These are phyloP conservation scores for Zonotrichia leucophrys DNA, from an alignment of 2,113 vertebrate genomes.

Conservation along the genomic window DNA sequence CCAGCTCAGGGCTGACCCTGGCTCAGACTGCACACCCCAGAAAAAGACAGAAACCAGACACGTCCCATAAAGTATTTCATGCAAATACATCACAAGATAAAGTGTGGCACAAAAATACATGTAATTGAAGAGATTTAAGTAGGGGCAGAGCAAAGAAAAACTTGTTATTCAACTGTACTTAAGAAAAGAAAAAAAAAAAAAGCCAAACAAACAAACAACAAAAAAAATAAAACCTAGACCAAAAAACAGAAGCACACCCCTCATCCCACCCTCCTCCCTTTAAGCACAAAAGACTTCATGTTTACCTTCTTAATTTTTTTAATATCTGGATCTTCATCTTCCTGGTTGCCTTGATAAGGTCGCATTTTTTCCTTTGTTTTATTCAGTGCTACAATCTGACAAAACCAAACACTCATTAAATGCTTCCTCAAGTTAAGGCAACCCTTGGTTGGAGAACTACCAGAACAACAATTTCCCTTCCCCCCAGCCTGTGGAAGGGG, in stretches of 20 bases:
- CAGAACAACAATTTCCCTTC: neutral
- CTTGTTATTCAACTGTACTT: neutral
- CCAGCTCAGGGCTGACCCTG: neutral
- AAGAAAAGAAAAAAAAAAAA: neutral
- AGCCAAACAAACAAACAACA: neutral
- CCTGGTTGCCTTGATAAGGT: constrained; percentile 89
- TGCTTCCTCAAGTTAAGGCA: neutral
- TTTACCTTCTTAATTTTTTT: constrained; percentile 99
- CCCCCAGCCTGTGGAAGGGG: neutral
- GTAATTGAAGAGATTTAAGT: neutral
- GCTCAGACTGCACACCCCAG: neutral
- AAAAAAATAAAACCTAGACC: neutral
- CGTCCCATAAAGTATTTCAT: neutral
- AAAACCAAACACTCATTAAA: constrained; percentile 38
- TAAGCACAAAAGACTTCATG: neutral
- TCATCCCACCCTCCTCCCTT: neutral
- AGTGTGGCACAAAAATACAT: neutral
- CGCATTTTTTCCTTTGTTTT: constrained; percentile 98
- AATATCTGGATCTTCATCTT: constrained; percentile 96
- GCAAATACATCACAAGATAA: neutral
- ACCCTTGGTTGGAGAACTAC: neutral
- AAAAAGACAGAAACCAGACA: neutral
- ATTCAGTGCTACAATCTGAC: constrained; percentile 93
- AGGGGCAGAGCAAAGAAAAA: neutral
- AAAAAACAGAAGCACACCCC: neutral